phyloP scores from a whole-genome alignment of 1,140 invertebrate genomes.

The Orius laevigatus region DNA sequence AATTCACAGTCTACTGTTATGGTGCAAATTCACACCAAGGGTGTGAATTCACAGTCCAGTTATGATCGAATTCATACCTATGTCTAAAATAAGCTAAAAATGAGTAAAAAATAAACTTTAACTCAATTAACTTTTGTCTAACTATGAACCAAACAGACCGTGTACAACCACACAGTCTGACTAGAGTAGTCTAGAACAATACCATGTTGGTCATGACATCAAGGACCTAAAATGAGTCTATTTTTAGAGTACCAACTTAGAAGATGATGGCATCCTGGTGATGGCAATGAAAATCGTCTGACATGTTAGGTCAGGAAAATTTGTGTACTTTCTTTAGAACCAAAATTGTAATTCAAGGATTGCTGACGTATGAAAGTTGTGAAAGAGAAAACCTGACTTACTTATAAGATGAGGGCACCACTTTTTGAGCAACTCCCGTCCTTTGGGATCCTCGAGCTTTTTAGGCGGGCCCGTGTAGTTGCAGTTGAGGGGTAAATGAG shows the following conservation, averaged over 20 bases:
- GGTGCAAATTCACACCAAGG: too few relatives aligned
- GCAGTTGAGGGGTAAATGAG: slow-evolving; percentile 40
- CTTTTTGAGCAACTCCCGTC: slow-evolving; percentile 36
- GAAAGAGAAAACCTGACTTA: background rate
- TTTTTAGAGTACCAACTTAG: too few relatives aligned
- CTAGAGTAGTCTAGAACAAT: too few relatives aligned
- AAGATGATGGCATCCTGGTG: background rate
- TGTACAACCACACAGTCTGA: too few relatives aligned
- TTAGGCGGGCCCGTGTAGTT: slow-evolving; percentile 52
- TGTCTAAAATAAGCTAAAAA: too few relatives aligned
- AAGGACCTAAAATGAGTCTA: background rate
- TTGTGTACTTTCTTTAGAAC: background rate
- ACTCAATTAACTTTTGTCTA: too few relatives aligned
- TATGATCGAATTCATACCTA: too few relatives aligned
- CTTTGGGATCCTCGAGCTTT: slow-evolving; percentile 27
- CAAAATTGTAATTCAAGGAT: background rate
- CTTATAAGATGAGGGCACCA: slow-evolving; percentile 48
- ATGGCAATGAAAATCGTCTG: background rate
- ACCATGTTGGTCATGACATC: background rate
- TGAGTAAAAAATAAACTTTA: too few relatives aligned
- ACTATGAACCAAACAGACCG: too few relatives aligned
- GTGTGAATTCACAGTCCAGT: too few relatives aligned
- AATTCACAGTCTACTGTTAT: too few relatives aligned
- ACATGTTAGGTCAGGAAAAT: background rate
- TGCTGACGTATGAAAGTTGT: background rate